Conservation (phyloP, 2,113 vertebrate genomes). For the Brienomyrus longianalis region DNA sequence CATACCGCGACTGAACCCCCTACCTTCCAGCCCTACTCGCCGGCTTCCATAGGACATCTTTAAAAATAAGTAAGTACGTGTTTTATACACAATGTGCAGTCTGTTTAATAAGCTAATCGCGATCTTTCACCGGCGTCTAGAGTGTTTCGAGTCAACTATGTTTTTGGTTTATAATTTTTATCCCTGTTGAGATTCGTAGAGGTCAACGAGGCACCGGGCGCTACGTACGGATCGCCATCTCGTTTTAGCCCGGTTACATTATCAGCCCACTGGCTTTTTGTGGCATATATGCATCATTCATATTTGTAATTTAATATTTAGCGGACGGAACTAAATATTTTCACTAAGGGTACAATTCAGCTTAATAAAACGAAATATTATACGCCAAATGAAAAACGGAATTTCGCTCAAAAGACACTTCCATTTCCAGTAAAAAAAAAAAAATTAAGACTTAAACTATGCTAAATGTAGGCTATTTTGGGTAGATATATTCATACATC, state of each 20-base stretch:
- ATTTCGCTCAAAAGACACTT: neutral
- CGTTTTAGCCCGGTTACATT: neutral
- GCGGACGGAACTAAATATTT: neutral
- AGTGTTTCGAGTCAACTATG: neutral
- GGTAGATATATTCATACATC: neutral
- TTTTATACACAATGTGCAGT: neutral
- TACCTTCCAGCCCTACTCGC: slow-evolving; percentile 1
- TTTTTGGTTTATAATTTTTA: neutral
- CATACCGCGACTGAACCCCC: slow-evolving; percentile 35
- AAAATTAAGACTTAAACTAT: neutral
- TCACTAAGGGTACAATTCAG: neutral
- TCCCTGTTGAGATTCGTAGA: slow-evolving; percentile 12
- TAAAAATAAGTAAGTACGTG: slow-evolving; percentile 7
- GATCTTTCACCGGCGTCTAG: neutral
- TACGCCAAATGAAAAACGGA: neutral
- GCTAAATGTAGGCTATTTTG: neutral
- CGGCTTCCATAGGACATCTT: neutral
- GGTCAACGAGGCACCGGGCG: slow-evolving; percentile 14
- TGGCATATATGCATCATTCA: neutral
- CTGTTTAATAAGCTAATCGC: neutral
- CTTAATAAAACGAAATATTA: neutral
- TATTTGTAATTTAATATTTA: neutral
- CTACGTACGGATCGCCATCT: slow-evolving; percentile 1
- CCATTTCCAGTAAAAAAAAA: neutral
- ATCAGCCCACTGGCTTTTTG: neutral